Conservation (phyloP, 1,140 invertebrate genomes). For the Subanguina moxae region DNA sequence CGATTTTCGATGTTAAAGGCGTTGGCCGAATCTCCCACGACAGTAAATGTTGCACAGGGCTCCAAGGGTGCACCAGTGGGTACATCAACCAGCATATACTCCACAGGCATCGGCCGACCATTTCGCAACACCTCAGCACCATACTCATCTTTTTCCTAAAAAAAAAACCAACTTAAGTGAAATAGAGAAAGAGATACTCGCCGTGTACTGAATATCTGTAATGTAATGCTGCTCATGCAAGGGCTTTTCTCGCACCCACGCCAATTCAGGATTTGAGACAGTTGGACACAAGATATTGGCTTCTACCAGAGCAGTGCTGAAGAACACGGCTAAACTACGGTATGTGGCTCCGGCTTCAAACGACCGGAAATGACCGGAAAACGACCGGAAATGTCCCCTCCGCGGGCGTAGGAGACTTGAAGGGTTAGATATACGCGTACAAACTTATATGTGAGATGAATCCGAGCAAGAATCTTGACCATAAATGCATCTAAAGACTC, state of each 20-base stretch:
- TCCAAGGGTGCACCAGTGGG: conserved; percentile 81
- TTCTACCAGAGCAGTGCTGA: conserved; percentile 78
- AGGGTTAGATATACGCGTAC: too few species aligned
- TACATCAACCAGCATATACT: conserved; percentile 92
- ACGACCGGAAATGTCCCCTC: too few species aligned
- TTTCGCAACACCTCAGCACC: conserved; percentile 90
- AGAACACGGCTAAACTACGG: too few species aligned
- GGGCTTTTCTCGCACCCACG: conserved; percentile 83
- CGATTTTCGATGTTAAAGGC: conserved; percentile 55
- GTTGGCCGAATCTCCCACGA: background rate
- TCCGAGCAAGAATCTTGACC: too few species aligned
- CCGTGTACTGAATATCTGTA: conserved; percentile 98
- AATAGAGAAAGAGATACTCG: conserved; percentile 60
- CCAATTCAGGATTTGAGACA: conserved; percentile 92
- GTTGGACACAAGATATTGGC: conserved; percentile 92
- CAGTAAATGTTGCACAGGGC: conserved; percentile 38
- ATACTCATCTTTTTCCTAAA: conserved; percentile 89
- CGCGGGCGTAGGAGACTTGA: too few species aligned
- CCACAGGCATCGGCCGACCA: conserved; percentile 88
- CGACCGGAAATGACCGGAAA: too few species aligned
- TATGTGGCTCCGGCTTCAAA: too few species aligned
- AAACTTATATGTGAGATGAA: too few species aligned
- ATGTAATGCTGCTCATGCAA: conserved; percentile 84
- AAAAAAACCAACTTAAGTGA: conserved; percentile 8
- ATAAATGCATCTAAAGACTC: too few species aligned